Conservation (phyloP, 2,888 invertebrate genomes). For the Phasia obesa region DNA sequence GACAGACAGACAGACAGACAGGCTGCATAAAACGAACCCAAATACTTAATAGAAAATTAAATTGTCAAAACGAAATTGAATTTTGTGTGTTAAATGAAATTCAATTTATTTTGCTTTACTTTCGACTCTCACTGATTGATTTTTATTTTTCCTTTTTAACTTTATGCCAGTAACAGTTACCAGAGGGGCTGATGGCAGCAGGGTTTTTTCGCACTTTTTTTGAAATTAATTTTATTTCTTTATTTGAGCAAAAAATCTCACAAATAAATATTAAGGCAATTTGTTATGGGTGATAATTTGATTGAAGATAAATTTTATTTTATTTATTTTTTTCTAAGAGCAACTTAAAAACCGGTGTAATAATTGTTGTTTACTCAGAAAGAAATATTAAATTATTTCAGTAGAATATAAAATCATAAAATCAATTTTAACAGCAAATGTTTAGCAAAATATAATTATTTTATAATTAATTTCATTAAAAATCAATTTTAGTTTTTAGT, state of each 20-base stretch:
- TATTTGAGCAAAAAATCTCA: neutral
- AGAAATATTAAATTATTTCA: too few relatives aligned
- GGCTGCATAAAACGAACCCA: neutral
- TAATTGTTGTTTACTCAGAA: too few relatives aligned
- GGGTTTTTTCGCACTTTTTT: neutral
- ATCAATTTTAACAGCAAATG: too few relatives aligned
- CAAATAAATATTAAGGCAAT: neutral
- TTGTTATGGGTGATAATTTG: neutral
- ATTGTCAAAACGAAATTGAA: constrained; percentile 49
- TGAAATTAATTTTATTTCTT: too few relatives aligned
- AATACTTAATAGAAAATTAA: constrained; percentile 10
- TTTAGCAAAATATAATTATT: too few relatives aligned
- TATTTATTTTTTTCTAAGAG: neutral
- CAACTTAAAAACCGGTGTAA: too few relatives aligned
- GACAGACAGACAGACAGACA: too few relatives aligned
- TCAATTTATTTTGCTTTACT: constrained; percentile 43
- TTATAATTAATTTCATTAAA: too few relatives aligned
- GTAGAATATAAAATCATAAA: too few relatives aligned
- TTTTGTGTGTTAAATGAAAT: constrained; percentile 57
- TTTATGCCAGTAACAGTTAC: neutral
- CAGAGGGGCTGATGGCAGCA: neutral
- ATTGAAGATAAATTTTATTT: neutral
- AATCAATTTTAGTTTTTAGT: too few relatives aligned
- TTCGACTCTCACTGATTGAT: constrained; percentile 37
- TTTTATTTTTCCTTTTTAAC: neutral